Evolutionary conservation across 2,113 vertebrate genomes (phyloP).

Genomic region (Oncorhynchus tshawytscha): DNA sequence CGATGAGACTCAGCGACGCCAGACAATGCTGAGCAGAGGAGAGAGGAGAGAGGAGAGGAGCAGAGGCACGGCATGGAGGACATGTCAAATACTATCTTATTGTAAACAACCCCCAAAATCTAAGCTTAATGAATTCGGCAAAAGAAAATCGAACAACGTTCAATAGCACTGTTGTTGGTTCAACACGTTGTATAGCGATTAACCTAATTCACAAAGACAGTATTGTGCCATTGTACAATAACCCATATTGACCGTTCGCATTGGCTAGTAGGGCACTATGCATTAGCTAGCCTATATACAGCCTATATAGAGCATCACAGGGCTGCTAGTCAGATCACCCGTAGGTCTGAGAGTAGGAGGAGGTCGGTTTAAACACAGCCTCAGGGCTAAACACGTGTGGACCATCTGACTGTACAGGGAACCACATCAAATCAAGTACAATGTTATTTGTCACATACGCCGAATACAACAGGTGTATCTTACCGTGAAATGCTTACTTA

Average conservation of each 20-base stretch:
- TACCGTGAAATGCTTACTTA: too few species aligned
- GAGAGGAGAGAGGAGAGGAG: background rate
- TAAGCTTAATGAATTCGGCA: background rate
- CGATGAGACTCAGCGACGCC: background rate
- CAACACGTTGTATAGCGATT: too few species aligned
- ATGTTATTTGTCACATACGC: too few species aligned
- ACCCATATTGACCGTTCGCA: too few species aligned
- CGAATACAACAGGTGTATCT: too few species aligned
- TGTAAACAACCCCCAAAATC: background rate
- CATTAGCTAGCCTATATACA: background rate
- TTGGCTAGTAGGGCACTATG: background rate
- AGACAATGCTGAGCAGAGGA: background rate
- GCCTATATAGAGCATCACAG: background rate
- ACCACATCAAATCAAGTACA: background rate
- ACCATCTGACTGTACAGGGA: slow-evolving; percentile 11
- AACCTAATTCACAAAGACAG: background rate
- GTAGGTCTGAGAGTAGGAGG: slow-evolving; percentile 29
- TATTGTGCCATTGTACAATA: too few species aligned
- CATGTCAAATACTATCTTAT: background rate
- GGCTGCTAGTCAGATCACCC: slow-evolving; percentile 34
- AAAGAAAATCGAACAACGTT: background rate
- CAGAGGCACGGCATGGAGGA: background rate
- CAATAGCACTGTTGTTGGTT: background rate
- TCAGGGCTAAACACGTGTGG: slow-evolving; percentile 30
- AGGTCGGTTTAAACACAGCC: slow-evolving; percentile 50